phyloP scores from a whole-genome alignment of 2,888 invertebrate genomes.

The Copidosoma aretas region DNA sequence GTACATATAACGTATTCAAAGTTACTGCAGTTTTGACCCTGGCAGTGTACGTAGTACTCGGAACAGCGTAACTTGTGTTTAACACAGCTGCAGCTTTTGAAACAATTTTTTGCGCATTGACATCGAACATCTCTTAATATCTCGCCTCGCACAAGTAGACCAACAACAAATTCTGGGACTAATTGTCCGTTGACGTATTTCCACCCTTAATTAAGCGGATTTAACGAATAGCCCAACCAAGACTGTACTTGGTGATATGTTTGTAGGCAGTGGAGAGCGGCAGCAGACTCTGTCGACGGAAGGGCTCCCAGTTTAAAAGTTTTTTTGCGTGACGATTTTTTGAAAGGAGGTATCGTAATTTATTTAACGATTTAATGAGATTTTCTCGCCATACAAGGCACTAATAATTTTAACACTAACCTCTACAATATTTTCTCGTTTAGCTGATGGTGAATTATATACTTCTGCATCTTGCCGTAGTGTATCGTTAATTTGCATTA shows the following conservation, averaged over 20 bases:
- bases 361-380: neutral
- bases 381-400: too few species aligned
- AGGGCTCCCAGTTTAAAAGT: neutral
- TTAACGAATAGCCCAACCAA: conserved; percentile 17
- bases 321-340: neutral
- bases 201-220: conserved; percentile 39
- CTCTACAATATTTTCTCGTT: too few species aligned
- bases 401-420: too few species aligned
- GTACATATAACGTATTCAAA: neutral
- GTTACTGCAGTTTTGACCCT: neutral
- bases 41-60: neutral
- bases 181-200: conserved; percentile 1
- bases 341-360: neutral
- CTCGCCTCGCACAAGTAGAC: neutral
- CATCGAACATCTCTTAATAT: conserved; percentile 26
- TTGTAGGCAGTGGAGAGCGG: neutral
- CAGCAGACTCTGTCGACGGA: conserved; percentile 9
- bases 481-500: too few species aligned
- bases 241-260: conserved; percentile 40
- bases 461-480: too few species aligned
- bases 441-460: too few species aligned
- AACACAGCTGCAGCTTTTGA: neutral
- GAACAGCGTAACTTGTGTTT: neutral
- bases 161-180: conserved; percentile 9
- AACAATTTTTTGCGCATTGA: conserved; percentile 18